Percentiles rank a stretch among this genome's conserved stretches.
These are phyloP conservation scores for Datnioides undecimradiatus DNA, from an alignment of 2,113 vertebrate genomes.

Conservation along the genomic window DNA sequence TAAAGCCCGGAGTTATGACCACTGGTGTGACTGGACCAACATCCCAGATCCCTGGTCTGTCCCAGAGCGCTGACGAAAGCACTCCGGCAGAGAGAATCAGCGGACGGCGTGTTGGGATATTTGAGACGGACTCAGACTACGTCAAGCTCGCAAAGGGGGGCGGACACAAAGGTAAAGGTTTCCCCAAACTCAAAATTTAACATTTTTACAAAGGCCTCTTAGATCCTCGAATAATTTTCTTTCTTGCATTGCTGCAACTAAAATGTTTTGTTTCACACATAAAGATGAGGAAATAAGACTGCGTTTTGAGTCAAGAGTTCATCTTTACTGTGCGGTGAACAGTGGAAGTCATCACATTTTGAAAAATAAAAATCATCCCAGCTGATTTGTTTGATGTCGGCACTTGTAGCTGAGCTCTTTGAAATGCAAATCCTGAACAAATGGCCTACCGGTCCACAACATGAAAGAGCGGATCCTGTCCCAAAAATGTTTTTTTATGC, in stretches of 20 bases:
- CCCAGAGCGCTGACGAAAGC: conserved; percentile 64
- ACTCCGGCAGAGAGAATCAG: conserved; percentile 71
- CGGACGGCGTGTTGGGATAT: conserved; percentile 83
- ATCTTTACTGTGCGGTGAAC: background rate
- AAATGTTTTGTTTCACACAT: background rate
- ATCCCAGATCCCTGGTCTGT: conserved; percentile 86
- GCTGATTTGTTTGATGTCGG: background rate
- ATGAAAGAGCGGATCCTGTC: background rate
- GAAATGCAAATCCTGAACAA: conserved; percentile 22
- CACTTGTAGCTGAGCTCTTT: background rate
- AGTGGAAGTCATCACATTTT: background rate
- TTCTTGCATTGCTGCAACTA: background rate
- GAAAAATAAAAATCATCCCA: background rate
- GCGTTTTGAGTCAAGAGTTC: background rate
- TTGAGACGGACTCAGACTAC: conserved; percentile 83
- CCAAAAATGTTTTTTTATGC: background rate
- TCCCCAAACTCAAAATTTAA: too few species aligned
- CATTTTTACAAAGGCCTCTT: background rate
- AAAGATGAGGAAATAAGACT: background rate
- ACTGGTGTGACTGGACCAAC: conserved; percentile 72
- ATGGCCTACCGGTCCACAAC: background rate
- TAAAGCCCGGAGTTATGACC: conserved; percentile 60
- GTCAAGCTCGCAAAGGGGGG: conserved; percentile 86
- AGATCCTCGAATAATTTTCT: background rate
- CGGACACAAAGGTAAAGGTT: conserved; percentile 81